Evolutionary conservation across 2,113 vertebrate genomes (phyloP).

Genomic region (Pelodiscus sinensis): DNA sequence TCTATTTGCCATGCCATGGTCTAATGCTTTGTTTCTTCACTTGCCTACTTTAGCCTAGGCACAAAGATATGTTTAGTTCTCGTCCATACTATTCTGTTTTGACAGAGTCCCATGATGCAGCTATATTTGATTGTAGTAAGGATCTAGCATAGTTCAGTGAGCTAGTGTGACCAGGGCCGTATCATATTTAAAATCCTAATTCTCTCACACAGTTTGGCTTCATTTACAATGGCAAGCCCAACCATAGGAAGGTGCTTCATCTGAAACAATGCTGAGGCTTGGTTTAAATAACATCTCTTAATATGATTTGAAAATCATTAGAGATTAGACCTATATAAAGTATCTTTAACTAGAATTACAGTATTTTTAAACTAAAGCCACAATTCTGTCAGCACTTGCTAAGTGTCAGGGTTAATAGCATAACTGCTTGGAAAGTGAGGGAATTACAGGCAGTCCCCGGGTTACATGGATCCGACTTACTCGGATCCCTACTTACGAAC

Average conservation of each 20-base stretch:
- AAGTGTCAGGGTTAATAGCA: background rate
- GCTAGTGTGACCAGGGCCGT: background rate
- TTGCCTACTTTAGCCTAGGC: background rate
- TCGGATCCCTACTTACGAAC: too few relatives aligned
- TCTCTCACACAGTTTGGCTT: background rate
- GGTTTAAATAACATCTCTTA: background rate
- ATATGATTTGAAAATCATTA: background rate
- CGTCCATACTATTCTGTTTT: background rate
- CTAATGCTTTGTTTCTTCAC: background rate
- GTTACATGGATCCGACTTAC: too few relatives aligned
- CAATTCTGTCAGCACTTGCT: background rate
- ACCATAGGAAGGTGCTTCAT: background rate
- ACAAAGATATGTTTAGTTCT: background rate
- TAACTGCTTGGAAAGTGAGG: background rate
- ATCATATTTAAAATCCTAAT: background rate
- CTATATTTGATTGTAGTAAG: background rate
- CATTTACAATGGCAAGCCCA: background rate
- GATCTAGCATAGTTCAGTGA: fast-evolving
- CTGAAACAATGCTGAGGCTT: background rate
- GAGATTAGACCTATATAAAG: background rate
- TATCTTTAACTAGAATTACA: background rate
- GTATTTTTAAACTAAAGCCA: background rate
- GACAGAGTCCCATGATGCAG: background rate
- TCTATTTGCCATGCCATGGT: background rate
- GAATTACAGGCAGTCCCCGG: too few relatives aligned